Conservation (phyloP, 2,888 invertebrate species). For the Ectropis crepuscularia region DNA sequence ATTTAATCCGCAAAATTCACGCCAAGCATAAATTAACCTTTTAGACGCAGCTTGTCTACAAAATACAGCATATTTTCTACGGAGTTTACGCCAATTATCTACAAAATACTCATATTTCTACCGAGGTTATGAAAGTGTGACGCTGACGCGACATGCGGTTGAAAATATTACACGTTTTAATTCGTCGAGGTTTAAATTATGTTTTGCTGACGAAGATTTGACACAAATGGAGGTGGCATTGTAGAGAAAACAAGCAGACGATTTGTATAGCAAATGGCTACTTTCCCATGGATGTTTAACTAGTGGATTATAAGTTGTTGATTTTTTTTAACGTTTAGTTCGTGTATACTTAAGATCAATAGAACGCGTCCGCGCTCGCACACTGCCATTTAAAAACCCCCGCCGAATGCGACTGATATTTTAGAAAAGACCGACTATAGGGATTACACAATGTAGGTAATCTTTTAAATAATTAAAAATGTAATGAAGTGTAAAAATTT, state of each 20-base stretch:
- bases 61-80: constrained; percentile 24
- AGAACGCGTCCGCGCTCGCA: no score
- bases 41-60: constrained; percentile 15
- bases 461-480: no score
- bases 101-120: constrained; percentile 27
- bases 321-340: no score
- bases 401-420: no score
- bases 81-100: constrained; percentile 47
- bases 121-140: constrained; percentile 59
- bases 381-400: no score
- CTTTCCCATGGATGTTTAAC: no score
- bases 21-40: constrained; percentile 31
- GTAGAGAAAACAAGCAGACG: constrained; percentile 5
- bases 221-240: constrained; percentile 37
- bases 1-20: constrained; percentile 22
- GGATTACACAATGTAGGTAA: no score
- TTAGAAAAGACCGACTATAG: no score
- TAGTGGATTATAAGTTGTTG: no score
- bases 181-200: constrained; percentile 61
- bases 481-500: no score
- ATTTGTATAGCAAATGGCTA: no score
- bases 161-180: constrained; percentile 65
- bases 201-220: constrained; percentile 39
- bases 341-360: no score
- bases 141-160: constrained; percentile 54